These are phyloP conservation scores for Cardiocondyla obscurior DNA, from an alignment of 1,140 invertebrate species.

Conservation along the genomic window DNA sequence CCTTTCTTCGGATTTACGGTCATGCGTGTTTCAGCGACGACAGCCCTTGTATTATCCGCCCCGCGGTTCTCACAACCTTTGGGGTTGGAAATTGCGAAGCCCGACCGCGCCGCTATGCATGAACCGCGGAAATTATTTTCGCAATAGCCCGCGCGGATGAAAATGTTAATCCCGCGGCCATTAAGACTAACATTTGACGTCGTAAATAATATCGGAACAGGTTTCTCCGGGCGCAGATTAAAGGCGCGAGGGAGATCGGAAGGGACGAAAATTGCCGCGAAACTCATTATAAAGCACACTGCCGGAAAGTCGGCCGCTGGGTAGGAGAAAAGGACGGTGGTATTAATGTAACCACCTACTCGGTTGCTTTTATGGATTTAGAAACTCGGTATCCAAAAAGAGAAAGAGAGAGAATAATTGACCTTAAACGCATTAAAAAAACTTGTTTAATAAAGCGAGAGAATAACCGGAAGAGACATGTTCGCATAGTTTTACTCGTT, in stretches of 20 bases:
- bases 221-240: neutral
- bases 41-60: constrained; percentile 35
- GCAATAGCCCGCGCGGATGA: neutral
- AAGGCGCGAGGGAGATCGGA: constrained; percentile 12
- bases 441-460: constrained; percentile 19
- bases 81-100: constrained; percentile 32
- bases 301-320: constrained; percentile 28
- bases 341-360: constrained; percentile 50
- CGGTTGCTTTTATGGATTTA: constrained; percentile 28
- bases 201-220: constrained; percentile 40
- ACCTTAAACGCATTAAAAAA: constrained; percentile 39
- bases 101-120: neutral
- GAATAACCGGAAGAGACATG: neutral
- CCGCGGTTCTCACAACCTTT: neutral
- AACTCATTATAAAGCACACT: constrained; percentile 28
- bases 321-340: neutral
- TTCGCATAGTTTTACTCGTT: constrained; percentile 2
- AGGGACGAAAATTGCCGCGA: constrained; percentile 30
- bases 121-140: constrained; percentile 49
- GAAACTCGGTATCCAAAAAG: neutral
- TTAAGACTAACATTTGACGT: constrained; percentile 13
- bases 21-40: constrained; percentile 40
- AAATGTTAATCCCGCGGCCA: constrained; percentile 27
- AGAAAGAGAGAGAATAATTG: constrained; percentile 21
- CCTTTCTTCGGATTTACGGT: constrained; percentile 47